These are phyloP conservation scores for Meteorus colon DNA, from an alignment of 2,888 invertebrate species.

Conservation along the genomic window DNA sequence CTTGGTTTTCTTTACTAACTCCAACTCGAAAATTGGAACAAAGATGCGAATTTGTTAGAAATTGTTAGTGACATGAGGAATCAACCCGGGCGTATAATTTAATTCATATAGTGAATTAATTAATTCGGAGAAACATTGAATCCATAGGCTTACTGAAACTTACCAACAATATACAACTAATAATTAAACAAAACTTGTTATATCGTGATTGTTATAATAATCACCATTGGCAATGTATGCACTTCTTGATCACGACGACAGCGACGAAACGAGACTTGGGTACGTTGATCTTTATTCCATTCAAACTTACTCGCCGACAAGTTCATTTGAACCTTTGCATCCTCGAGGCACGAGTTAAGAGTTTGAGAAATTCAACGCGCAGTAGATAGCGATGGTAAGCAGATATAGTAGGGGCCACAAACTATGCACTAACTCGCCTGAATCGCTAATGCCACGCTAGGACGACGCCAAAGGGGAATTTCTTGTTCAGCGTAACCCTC, in stretches of 20 bases:
- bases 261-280: slow-evolving; percentile 9
- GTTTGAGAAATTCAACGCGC: slow-evolving; percentile 30
- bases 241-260: neutral
- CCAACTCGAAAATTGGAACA: no score
- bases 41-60: no score
- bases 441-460: slow-evolving; percentile 34
- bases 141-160: no score
- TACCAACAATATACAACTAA: neutral
- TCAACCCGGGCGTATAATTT: no score
- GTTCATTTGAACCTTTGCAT: slow-evolving; percentile 41
- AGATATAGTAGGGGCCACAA: slow-evolving; percentile 23
- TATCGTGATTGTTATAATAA: neutral
- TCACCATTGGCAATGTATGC: slow-evolving; percentile 1
- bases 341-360: slow-evolving; percentile 26
- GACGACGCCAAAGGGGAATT: slow-evolving; percentile 25
- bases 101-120: no score
- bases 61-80: no score
- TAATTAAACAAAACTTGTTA: neutral
- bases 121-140: no score
- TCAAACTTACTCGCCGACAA: slow-evolving; percentile 41
- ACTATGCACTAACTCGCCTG: slow-evolving; percentile 30
- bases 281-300: slow-evolving; percentile 34
- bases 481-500: slow-evolving; percentile 16
- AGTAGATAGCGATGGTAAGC: slow-evolving; percentile 11
- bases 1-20: no score